Conservation (phyloP, 2,797 vertebrate species). For the Hemitrygon akajei region DNA sequence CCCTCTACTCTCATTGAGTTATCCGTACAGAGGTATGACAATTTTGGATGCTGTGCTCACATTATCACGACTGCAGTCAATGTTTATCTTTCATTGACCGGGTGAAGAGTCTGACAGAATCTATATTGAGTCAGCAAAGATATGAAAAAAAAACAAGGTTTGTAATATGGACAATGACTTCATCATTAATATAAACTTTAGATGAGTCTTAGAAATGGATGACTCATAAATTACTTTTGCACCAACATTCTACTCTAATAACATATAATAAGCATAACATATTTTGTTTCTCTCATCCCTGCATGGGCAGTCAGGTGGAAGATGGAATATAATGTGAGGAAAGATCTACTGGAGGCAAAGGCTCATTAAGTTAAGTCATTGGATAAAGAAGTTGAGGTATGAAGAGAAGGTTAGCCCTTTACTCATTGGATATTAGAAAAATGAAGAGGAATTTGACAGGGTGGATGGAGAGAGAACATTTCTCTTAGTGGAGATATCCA, state of each 20-base stretch:
- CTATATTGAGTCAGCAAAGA: constrained; percentile 19
- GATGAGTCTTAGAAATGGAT: neutral
- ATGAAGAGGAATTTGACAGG: too few relatives aligned
- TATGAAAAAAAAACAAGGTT: neutral
- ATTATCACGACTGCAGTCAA: neutral
- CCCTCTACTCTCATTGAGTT: neutral
- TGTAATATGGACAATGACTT: neutral
- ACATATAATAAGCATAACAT: neutral
- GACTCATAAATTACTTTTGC: neutral
- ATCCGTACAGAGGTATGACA: too few relatives aligned
- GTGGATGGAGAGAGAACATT: too few relatives aligned
- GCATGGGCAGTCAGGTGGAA: too few relatives aligned
- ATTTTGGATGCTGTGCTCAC: neutral
- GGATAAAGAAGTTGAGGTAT: too few relatives aligned
- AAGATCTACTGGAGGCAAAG: too few relatives aligned
- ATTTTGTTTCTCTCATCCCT: neutral
- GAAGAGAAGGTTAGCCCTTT: too few relatives aligned
- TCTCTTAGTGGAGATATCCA: too few relatives aligned
- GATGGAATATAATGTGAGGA: too few relatives aligned
- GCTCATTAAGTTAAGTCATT: too few relatives aligned
- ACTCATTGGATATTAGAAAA: too few relatives aligned
- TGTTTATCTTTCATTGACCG: neutral
- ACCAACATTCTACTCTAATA: constrained; percentile 6
- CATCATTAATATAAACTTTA: neutral
- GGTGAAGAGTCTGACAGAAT: neutral